Evolutionary conservation across 2,113 vertebrate genomes (phyloP).

Genomic region (Petrocephalus microphthalmus): DNA sequence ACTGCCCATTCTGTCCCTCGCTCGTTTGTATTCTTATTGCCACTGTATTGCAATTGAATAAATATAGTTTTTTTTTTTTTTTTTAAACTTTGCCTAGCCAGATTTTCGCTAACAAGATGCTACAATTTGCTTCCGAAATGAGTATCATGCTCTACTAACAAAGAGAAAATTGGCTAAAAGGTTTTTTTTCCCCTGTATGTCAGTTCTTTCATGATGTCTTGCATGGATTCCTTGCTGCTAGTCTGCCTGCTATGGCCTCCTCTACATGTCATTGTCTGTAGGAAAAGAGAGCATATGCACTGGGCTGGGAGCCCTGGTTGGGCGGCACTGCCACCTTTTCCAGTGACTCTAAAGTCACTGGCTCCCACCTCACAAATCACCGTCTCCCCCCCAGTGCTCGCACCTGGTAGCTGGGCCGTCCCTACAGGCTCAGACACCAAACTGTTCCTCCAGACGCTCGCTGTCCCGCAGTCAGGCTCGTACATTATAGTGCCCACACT

Average conservation of each 20-base stretch:
- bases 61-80: not conserved
- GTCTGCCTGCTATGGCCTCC: not conserved
- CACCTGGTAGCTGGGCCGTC: not conserved
- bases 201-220: not conserved
- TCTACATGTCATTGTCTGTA: not conserved
- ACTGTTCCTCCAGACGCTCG: not conserved
- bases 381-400: not conserved
- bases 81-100: not conserved
- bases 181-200: not conserved
- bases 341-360: not conserved
- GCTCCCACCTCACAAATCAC: not conserved
- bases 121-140: not conserved
- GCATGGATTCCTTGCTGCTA: not conserved
- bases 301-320: not conserved
- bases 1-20: conserved; percentile 15
- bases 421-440: not conserved
- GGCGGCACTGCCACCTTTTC: not conserved
- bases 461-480: not conserved
- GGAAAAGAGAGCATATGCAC: not conserved
- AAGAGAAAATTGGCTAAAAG: not conserved
- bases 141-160: not conserved
- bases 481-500: not conserved
- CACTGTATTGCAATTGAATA: not conserved
- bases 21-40: not conserved
- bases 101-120: not conserved